Base-by-base conservation (phyloP, 2,797 vertebrate species). In the Poeciliopsis paucimaculata region DNA sequence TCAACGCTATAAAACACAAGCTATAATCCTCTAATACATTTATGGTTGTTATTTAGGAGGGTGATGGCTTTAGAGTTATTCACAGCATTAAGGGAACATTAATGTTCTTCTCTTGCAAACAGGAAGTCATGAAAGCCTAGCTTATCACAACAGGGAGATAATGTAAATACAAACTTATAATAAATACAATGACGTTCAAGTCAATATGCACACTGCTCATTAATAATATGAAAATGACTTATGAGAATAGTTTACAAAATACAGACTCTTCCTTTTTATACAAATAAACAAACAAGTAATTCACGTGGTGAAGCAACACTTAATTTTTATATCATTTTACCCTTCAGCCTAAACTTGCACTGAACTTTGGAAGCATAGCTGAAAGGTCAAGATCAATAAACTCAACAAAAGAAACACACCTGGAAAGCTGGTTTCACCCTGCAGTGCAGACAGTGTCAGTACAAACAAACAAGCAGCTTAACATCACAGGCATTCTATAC, bases 341-440 rank as follows among this genome's bases (percentile, higher is more conserved):
- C n/a, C 10, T 47, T 41, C 10, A 2, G 68, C 28, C 3, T 18
- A 18, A 51, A 80, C 53, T 62, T 75, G 12, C 36, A 34, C 0
- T 57, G 39, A 73, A 82, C 82, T 72, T 82, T 73, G 36, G 39
- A 73, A 39, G 13, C 26, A 66, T 49, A 9, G 41, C 68, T 41
- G 72, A 74, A 47, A 34, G 16, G 15, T 80, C 46, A 86, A 70
- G 76, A 39, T 0, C 75, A 51, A 72, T 34, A 71, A 75, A 62
- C 28, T 41, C 26, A 80, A 53, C 28, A 28, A 23, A 64, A 71
- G 66, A n/a, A 28, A 82, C 7, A 75, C 55, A 77, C 53, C 9
- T 53, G 53, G 57, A 77, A 78, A 86, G 86, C 79, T 71, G 81
- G 36, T 86, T 89, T 85, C 28, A 76, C 73, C 31, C 62, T 5